Base-by-base conservation (phyloP, 1,140 invertebrate species). In the Lasioglossum baleicum region DNA sequence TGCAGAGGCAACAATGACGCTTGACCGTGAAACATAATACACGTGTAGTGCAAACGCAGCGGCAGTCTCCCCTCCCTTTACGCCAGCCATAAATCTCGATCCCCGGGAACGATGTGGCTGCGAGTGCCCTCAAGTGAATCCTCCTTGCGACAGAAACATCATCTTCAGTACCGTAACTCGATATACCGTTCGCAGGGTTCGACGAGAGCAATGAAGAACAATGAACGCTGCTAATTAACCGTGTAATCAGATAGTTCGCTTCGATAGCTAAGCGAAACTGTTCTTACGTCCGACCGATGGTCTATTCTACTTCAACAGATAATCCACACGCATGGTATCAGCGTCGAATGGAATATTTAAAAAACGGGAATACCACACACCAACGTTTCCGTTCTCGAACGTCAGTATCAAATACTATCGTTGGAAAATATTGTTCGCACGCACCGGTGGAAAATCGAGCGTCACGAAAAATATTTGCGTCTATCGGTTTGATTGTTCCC, bases 1-100 rank as follows among this genome's bases (percentile, higher is more conserved):
- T 35, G 35, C 35, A 5, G 35, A 35, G 35, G 35, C 72, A 60
- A 17, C 73, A 75, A 75, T 75, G 72, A 83, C 60, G 65, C 63
- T 82, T 74, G 58, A 82, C 58, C 70, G 65, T 80, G 81, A 82
- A 82, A 80, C 80, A 74, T 80, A 82, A 80, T 72, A 82, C 13
- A 31, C 48, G 40, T 64, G 73, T 40, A 79, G 68, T 56, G 17
- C 48, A 61, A 31, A 64, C 58, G 22, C 35, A n/a, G 56, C 53
- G 56, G 75, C 35, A 3, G 35, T 3, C 35, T 5, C 35, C 35
- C 35, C 53, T 51, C 26, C 42, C 71, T 80, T 80, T 80, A n/a
- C 71, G 70, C 26, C 31, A 40, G 40, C 56, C 64, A 69, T 82
- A 74, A 82, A 82, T 79, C 58, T 35, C 20, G 67, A 56, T 66